Conservation (phyloP, 2,888 invertebrate genomes). For the Horisme vitalbata region DNA sequence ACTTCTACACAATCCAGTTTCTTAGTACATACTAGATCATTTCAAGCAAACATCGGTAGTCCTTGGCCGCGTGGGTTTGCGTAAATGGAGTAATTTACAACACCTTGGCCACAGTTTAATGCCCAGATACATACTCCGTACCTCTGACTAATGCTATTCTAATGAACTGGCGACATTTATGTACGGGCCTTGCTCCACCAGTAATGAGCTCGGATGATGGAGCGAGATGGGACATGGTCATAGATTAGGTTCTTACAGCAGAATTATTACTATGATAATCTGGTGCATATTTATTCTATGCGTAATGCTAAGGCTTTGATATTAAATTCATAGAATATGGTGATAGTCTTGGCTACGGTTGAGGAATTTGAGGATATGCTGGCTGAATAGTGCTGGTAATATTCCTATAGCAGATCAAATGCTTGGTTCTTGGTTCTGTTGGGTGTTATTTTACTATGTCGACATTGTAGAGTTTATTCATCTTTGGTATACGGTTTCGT, state of each 20-base stretch:
- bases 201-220: slow-evolving; percentile 33
- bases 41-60: slow-evolving; percentile 15
- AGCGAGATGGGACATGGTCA: slow-evolving; percentile 11
- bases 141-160: slow-evolving; percentile 66
- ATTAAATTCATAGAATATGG: slow-evolving; percentile 7
- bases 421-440: no score
- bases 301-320: no score
- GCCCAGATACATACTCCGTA: slow-evolving; percentile 6
- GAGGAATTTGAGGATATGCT: background rate
- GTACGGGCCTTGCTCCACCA: slow-evolving; percentile 37
- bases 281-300: background rate
- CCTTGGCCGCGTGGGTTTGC: slow-evolving; percentile 56
- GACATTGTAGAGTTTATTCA: no score
- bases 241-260: slow-evolving; percentile 6
- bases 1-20: slow-evolving; percentile 15
- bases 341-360: slow-evolving; percentile 1
- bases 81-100: slow-evolving; percentile 68
- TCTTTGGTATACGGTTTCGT: no score
- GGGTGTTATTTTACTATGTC: no score
- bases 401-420: no score
- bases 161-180: slow-evolving; percentile 70
- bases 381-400: background rate
- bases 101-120: slow-evolving; percentile 35
- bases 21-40: slow-evolving; percentile 14
- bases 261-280: slow-evolving; percentile 1